Percentiles rank a stretch among this genome's conserved stretches.
phyloP scores from a whole-genome alignment of 2,113 vertebrate species.

The Gila orcuttii region DNA sequence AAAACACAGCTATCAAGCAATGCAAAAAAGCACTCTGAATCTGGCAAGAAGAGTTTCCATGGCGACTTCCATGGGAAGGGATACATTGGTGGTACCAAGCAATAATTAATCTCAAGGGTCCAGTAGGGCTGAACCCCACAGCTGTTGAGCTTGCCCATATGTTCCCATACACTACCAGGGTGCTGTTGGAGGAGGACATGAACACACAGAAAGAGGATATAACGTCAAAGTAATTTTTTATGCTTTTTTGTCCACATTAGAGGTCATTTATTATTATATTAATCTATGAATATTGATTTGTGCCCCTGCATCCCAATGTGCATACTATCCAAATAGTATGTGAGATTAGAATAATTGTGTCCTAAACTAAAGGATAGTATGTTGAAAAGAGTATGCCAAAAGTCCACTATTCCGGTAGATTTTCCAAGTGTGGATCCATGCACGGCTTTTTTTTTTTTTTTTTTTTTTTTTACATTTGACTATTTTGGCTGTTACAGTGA shows the following conservation, averaged over 20 bases:
- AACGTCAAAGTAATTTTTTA: too few species aligned
- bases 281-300: background rate
- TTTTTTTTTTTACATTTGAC: too few species aligned
- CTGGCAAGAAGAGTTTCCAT: conserved; percentile 9
- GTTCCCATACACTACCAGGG: background rate
- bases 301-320: too few species aligned
- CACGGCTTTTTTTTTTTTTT: too few species aligned
- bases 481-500: too few species aligned
- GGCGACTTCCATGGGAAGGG: background rate
- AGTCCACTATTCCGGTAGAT: too few species aligned
- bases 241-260: background rate
- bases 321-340: too few species aligned
- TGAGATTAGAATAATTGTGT: too few species aligned
- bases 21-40: background rate
- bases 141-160: conserved; percentile 28
- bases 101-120: conserved; percentile 41
- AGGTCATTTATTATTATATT: background rate
- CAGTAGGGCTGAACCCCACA: conserved; percentile 3
- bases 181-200: background rate
- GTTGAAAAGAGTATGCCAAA: too few species aligned
- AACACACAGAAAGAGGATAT: background rate
- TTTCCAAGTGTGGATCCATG: too few species aligned
- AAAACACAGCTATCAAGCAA: background rate
- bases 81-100: background rate
- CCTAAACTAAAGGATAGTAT: too few species aligned